Evolutionary conservation across 2,113 vertebrate genomes (phyloP).

Genomic region (Sterrhoptilus dennistouni): DNA sequence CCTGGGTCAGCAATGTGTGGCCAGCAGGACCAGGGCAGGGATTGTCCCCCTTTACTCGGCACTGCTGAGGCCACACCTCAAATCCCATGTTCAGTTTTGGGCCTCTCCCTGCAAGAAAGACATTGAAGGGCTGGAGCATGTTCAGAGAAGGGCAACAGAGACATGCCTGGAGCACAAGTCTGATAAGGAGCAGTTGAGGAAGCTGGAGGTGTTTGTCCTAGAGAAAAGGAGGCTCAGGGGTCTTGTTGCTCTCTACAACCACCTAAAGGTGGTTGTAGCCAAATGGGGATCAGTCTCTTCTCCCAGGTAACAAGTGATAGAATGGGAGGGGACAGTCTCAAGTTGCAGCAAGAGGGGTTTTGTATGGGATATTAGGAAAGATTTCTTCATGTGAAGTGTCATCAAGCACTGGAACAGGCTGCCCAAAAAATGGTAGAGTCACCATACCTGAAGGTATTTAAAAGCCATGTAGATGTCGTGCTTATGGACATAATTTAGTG

Average conservation of each 20-base stretch:
- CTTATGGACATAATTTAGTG: not conserved
- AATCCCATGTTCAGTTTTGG: not conserved
- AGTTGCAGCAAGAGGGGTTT: not conserved
- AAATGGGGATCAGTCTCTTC: not conserved
- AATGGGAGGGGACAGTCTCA: not conserved
- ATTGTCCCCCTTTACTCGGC: accelerated
- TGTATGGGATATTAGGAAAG: not conserved
- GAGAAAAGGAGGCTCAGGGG: not conserved
- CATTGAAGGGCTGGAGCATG: accelerated
- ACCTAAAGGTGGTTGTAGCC: accelerated
- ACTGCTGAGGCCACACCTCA: accelerated
- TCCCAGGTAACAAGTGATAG: not conserved
- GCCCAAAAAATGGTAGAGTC: not conserved
- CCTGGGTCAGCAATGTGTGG: not conserved
- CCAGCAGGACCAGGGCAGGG: not conserved
- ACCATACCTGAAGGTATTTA: not conserved
- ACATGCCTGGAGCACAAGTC: not conserved
- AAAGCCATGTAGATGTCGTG: not conserved
- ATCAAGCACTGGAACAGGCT: not conserved
- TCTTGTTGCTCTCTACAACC: not conserved
- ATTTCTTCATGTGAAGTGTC: not conserved
- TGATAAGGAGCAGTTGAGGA: accelerated
- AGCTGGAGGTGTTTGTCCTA: not conserved
- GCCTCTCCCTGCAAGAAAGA: not conserved
- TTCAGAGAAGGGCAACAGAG: accelerated